Evolutionary conservation across 1,140 invertebrate species (phyloP).

Genomic region (Trichoplusia ni): DNA sequence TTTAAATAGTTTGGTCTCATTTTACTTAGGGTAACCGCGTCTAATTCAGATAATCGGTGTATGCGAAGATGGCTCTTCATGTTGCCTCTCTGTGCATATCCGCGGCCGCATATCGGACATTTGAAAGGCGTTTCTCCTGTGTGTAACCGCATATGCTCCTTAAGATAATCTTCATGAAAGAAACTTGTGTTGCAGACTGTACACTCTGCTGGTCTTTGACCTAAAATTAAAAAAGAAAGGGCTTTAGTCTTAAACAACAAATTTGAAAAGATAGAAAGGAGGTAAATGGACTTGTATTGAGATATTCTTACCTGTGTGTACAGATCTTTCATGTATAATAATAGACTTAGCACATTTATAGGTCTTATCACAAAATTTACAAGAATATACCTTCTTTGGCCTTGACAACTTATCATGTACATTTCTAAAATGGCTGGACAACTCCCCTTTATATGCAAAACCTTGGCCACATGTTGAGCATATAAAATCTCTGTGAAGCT

Average conservation of each 20-base stretch:
- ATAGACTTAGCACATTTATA: slow-evolving; percentile 74
- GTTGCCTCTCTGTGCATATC: slow-evolving; percentile 84
- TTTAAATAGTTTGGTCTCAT: slow-evolving; percentile 75
- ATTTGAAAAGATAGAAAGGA: no score
- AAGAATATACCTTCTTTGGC: slow-evolving; percentile 61
- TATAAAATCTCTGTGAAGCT: slow-evolving; percentile 59
- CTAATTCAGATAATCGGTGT: slow-evolving; percentile 72
- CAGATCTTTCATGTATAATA: slow-evolving; percentile 76
- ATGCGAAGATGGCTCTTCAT: slow-evolving; percentile 81
- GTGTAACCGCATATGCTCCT: slow-evolving; percentile 86
- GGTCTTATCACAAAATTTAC: slow-evolving; percentile 72
- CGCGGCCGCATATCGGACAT: slow-evolving; percentile 86
- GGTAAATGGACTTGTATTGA: not conserved
- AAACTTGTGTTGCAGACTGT: slow-evolving; percentile 68
- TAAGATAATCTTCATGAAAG: slow-evolving; percentile 79
- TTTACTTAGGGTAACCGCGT: slow-evolving; percentile 61
- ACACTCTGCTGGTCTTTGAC: slow-evolving; percentile 72
- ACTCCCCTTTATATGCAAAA: slow-evolving; percentile 72
- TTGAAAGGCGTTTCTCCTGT: slow-evolving; percentile 89
- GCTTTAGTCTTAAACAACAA: not conserved
- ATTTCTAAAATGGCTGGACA: slow-evolving; percentile 64
- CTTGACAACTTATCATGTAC: slow-evolving; percentile 66
- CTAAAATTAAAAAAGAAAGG: slow-evolving; percentile 45
- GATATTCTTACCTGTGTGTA: slow-evolving; percentile 71
- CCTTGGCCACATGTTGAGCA: slow-evolving; percentile 66